Evolutionary conservation across 2,797 vertebrate species (phyloP).

Genomic region (Typhlichthys subterraneus): DNA sequence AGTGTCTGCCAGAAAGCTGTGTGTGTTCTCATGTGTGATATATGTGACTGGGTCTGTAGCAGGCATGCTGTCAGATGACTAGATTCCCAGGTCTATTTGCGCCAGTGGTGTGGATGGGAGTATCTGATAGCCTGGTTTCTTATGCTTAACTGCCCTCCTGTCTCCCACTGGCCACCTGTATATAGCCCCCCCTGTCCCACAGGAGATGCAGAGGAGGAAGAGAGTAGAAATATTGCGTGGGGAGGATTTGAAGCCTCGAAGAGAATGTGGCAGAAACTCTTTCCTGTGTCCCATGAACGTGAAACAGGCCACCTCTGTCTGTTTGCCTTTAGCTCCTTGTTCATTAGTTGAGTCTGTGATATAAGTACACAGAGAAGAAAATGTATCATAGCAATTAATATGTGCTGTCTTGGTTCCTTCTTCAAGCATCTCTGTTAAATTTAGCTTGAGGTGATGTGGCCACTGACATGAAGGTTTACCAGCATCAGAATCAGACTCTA

Average conservation of each 20-base stretch:
- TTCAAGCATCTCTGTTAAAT: no score
- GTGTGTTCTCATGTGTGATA: constrained; percentile 41
- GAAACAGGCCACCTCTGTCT: constrained; percentile 21
- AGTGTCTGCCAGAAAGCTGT: neutral
- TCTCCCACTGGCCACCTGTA: constrained; percentile 78
- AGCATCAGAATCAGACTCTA: constrained; percentile 49
- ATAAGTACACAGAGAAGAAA: constrained; percentile 30
- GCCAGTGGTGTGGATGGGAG: constrained; percentile 59
- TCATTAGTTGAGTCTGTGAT: constrained; percentile 38
- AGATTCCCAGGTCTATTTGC: constrained; percentile 63
- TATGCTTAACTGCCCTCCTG: constrained; percentile 70
- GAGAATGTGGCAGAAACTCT: constrained; percentile 50
- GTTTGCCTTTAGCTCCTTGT: constrained; percentile 12
- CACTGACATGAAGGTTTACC: constrained; percentile 1
- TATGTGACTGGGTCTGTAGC: constrained; percentile 51
- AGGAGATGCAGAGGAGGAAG: constrained; percentile 45
- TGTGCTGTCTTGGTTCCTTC: no score
- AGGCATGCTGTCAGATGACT: constrained; percentile 57
- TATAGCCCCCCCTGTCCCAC: constrained; percentile 39
- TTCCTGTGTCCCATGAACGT: constrained; percentile 10
- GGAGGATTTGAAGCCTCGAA: constrained; percentile 33
- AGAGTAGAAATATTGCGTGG: constrained; percentile 26
- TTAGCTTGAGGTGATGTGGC: no score
- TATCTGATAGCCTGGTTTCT: constrained; percentile 74
- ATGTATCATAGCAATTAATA: neutral